These are phyloP conservation scores for Rachycentron canadum DNA, from an alignment of 2,797 vertebrate species.

Conservation along the genomic window DNA sequence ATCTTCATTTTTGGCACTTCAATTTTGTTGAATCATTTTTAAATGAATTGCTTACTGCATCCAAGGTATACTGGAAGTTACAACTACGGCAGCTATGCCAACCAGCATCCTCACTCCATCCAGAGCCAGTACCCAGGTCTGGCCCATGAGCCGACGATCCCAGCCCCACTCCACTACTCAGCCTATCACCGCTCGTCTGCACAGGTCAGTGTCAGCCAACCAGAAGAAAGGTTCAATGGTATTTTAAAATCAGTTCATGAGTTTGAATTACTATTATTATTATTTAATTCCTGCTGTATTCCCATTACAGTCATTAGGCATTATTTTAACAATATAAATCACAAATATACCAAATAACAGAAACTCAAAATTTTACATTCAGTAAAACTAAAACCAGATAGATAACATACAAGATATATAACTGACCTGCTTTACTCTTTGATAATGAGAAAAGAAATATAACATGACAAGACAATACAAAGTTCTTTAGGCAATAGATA, in stretches of 20 bases:
- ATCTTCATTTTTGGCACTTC: background rate
- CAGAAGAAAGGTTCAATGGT: background rate
- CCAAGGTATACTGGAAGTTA: slow-evolving; percentile 95
- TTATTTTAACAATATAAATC: background rate
- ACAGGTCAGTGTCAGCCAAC: slow-evolving; percentile 87
- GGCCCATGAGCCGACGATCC: slow-evolving; percentile 92
- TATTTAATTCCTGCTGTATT: background rate
- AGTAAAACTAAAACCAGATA: background rate
- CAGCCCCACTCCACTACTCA: slow-evolving; percentile 95
- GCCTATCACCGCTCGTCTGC: slow-evolving; percentile 95
- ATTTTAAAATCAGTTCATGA: background rate
- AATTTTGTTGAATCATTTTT: background rate
- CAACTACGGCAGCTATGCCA: slow-evolving; percentile 96
- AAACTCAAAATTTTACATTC: background rate
- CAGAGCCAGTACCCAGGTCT: slow-evolving; percentile 97
- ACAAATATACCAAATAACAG: background rate
- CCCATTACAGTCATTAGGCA: background rate
- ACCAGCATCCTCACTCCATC: slow-evolving; percentile 95
- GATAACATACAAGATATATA: background rate
- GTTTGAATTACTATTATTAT: background rate
- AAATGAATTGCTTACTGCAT: slow-evolving; percentile 6
- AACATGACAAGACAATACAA: too few relatives aligned
- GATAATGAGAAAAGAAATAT: too few relatives aligned
- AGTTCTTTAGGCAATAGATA: too few relatives aligned
- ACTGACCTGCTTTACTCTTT: background rate